phyloP scores from a whole-genome alignment of 2,888 invertebrate genomes.

The Gisinianus flammeolus region DNA sequence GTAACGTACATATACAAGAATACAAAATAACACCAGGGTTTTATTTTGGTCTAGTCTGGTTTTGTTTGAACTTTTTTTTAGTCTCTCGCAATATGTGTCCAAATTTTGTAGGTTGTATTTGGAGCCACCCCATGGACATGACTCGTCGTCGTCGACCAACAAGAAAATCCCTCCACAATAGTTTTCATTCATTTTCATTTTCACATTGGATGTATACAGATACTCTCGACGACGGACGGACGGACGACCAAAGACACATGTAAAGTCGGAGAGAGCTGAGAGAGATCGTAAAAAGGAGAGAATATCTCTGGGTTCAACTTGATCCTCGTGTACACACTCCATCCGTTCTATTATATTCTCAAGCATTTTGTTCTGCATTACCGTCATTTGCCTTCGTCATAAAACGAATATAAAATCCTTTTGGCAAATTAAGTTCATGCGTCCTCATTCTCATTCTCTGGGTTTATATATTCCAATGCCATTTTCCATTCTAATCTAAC shows the following conservation, averaged over 20 bases:
- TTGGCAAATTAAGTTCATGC: slow-evolving; percentile 23
- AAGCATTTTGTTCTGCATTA: not conserved
- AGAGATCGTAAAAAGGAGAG: not conserved
- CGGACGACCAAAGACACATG: not conserved
- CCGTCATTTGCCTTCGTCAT: slow-evolving; percentile 8
- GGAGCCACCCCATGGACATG: not conserved
- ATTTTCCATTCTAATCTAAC: not conserved
- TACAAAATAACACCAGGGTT: too few relatives aligned
- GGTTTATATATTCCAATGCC: not conserved
- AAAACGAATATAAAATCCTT: slow-evolving; percentile 26
- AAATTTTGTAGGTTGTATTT: not conserved
- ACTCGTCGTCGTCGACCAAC: not conserved
- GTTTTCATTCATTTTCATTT: not conserved
- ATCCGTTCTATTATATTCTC: slow-evolving; percentile 1
- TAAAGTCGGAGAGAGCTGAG: not conserved
- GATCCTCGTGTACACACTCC: not conserved
- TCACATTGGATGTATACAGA: not conserved
- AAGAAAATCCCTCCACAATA: not conserved
- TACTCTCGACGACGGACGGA: too few relatives aligned
- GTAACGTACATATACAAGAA: too few relatives aligned
- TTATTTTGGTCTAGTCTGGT: not conserved
- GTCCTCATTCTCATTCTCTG: not conserved
- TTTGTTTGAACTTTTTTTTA: too few relatives aligned
- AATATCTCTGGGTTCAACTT: not conserved
- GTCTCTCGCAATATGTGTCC: too few relatives aligned